These are phyloP conservation scores for Pandemis heparana DNA, from an alignment of 2,888 invertebrate species.

Conservation along the genomic window DNA sequence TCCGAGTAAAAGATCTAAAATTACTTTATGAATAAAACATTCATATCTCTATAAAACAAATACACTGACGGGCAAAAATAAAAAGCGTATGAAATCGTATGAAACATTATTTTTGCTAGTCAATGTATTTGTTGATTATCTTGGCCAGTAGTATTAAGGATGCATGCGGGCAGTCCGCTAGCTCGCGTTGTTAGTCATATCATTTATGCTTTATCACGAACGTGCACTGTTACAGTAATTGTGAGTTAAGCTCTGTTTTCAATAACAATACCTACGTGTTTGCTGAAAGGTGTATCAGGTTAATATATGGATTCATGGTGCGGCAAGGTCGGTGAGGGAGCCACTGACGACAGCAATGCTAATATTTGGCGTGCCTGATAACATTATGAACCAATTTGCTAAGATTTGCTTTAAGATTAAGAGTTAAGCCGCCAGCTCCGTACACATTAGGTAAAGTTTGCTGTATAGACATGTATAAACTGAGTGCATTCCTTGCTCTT, in stretches of 20 bases:
- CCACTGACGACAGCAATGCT: slow-evolving; percentile 72
- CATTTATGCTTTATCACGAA: slow-evolving; percentile 49
- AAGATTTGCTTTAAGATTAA: slow-evolving; percentile 83
- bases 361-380: slow-evolving; percentile 81
- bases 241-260: slow-evolving; percentile 56
- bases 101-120: no score
- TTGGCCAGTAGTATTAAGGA: neutral
- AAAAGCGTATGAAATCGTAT: no score
- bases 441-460: slow-evolving; percentile 61
- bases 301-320: slow-evolving; percentile 66
- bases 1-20: neutral
- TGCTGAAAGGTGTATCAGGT: slow-evolving; percentile 62
- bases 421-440: slow-evolving; percentile 70
- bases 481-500: slow-evolving; percentile 8
- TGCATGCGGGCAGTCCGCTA: neutral
- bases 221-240: slow-evolving; percentile 46
- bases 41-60: neutral
- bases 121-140: neutral
- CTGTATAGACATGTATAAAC: slow-evolving; percentile 57
- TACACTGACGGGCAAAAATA: no score
- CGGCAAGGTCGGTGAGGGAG: slow-evolving; percentile 71
- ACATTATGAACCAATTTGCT: slow-evolving; percentile 82
- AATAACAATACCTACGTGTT: slow-evolving; percentile 63
- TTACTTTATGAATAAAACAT: neutral
- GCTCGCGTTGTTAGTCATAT: slow-evolving; percentile 24